A percentile compares a stretch with the other conserved stretches of the same genome.
phyloP scores from a whole-genome alignment of 2,113 vertebrate genomes.

The Melierax canorus region DNA sequence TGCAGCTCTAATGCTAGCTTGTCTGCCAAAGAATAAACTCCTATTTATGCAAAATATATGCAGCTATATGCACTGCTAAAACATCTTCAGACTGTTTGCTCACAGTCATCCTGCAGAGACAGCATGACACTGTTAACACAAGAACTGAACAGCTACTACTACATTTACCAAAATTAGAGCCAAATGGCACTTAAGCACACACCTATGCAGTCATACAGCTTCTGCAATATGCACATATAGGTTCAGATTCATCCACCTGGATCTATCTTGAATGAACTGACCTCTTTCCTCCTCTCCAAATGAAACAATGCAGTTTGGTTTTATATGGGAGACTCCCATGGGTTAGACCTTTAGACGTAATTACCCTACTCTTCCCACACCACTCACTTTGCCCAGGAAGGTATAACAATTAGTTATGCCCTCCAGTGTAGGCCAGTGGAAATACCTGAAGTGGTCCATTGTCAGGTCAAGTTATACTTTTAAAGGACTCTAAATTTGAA shows the following conservation, averaged over 20 bases:
- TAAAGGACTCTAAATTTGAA: neutral
- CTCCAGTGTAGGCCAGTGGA: neutral
- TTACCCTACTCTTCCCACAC: neutral
- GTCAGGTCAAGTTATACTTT: neutral
- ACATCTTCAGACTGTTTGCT: slow-evolving; percentile 65
- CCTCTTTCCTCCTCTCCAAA: neutral
- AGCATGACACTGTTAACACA: neutral
- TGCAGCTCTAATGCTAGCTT: slow-evolving; percentile 41
- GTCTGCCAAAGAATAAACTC: slow-evolving; percentile 64
- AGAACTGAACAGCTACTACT: slow-evolving; percentile 7
- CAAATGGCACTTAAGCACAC: neutral
- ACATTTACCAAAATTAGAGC: neutral
- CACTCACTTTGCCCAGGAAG: neutral
- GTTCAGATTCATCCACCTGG: neutral
- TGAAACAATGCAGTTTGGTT: neutral
- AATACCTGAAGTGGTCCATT: neutral
- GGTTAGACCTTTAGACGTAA: neutral
- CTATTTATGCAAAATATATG: slow-evolving; percentile 64
- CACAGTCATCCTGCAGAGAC: slow-evolving; percentile 45
- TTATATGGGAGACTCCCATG: neutral
- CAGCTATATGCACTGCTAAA: slow-evolving; percentile 52
- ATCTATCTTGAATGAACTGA: neutral
- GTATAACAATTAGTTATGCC: neutral
- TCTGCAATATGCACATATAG: neutral
- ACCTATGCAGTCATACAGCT: neutral